phyloP scores from a whole-genome alignment of 2,797 vertebrate species.

The Xenentodon cancila region DNA sequence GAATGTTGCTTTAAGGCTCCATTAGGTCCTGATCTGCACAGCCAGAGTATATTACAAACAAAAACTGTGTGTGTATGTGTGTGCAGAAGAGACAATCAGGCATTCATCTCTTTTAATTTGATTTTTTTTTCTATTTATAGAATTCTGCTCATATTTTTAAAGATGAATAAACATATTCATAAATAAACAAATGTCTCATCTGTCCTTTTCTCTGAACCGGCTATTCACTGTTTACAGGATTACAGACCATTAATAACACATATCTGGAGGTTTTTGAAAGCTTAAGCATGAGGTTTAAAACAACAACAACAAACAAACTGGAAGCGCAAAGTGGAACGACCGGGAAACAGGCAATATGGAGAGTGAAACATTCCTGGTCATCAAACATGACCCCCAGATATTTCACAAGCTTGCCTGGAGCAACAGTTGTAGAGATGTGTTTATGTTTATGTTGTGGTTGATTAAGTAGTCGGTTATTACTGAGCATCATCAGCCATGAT shows the following conservation, averaged over 20 bases:
- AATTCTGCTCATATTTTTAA: conserved; percentile 76
- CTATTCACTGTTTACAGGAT: neutral
- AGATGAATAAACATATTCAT: conserved; percentile 93
- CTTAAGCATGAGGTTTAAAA: no score
- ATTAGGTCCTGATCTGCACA: conserved; percentile 19
- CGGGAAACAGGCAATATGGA: no score
- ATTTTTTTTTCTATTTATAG: conserved; percentile 57
- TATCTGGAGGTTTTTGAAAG: neutral
- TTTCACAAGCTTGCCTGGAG: neutral
- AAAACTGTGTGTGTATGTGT: neutral
- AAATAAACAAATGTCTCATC: conserved; percentile 45
- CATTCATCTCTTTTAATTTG: conserved; percentile 33
- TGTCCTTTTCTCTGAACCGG: neutral
- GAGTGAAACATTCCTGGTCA: neutral
- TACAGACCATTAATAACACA: neutral
- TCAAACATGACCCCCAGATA: neutral
- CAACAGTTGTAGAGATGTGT: neutral
- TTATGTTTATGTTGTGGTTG: neutral
- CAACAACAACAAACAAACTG: no score
- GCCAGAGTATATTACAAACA: conserved; percentile 17
- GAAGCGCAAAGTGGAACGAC: no score
- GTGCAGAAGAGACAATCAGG: conserved; percentile 75
- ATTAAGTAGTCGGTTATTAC: neutral
- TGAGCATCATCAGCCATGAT: neutral
- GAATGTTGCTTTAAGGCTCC: neutral